Conservation (phyloP, 2,797 vertebrate genomes). For the Petrocephalus schoutedeni region DNA sequence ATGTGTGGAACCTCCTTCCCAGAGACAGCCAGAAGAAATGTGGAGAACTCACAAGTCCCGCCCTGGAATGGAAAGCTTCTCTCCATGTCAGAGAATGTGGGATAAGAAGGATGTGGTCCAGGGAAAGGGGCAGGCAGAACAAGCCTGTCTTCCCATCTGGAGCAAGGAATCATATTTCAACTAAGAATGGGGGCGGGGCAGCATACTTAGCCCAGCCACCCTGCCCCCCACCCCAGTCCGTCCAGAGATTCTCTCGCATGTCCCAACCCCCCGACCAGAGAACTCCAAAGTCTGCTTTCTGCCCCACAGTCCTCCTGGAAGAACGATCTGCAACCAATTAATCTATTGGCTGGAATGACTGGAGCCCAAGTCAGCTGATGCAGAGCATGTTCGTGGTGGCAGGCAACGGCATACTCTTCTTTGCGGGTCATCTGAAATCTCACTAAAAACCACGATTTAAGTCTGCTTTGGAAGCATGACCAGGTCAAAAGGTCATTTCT, state of each 20-base stretch:
- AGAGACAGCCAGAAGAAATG: constrained; percentile 11
- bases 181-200: constrained; percentile 40
- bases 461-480: background rate
- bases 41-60: background rate
- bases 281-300: constrained; percentile 22
- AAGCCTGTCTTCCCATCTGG: constrained; percentile 48
- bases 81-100: constrained; percentile 5
- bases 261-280: background rate
- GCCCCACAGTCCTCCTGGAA: constrained; percentile 49
- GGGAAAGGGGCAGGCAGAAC: constrained; percentile 42
- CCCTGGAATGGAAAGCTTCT: background rate
- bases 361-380: constrained; percentile 19
- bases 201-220: constrained; percentile 37
- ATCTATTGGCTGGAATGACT: constrained; percentile 44
- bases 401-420: background rate
- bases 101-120: background rate
- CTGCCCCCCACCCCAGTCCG: constrained; percentile 37
- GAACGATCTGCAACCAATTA: constrained; percentile 60
- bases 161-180: constrained; percentile 49
- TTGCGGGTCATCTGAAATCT: background rate
- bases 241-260: constrained; percentile 41
- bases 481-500: background rate
- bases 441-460: background rate
- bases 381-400: background rate
- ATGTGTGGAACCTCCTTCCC: constrained; percentile 8